Conservation (phyloP, 1,140 invertebrate species). For the Nasonia vitripennis region DNA sequence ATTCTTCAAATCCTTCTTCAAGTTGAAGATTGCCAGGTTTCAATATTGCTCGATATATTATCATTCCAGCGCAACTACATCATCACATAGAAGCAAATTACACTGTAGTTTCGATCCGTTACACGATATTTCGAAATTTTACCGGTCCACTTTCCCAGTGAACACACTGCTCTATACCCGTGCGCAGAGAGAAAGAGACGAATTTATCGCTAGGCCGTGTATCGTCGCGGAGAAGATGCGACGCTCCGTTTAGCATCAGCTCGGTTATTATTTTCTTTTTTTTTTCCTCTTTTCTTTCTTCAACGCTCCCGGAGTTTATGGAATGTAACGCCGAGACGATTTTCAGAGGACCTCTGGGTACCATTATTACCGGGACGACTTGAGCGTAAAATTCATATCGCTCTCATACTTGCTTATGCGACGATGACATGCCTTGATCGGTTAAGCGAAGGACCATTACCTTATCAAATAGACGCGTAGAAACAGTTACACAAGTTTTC, state of each 20-base stretch:
- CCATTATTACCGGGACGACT: slow-evolving; percentile 34
- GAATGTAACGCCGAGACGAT: slow-evolving; percentile 34
- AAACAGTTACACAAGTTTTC: no score
- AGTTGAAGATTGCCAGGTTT: not conserved
- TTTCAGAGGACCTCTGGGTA: slow-evolving; percentile 41
- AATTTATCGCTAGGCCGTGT: slow-evolving; percentile 24
- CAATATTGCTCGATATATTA: not conserved
- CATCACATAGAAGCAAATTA: not conserved
- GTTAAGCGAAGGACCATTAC: not conserved
- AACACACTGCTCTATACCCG: not conserved
- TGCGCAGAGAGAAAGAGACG: not conserved
- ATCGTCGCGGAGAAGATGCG: slow-evolving; percentile 22
- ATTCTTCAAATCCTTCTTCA: no score
- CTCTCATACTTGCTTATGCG: not conserved
- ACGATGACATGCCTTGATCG: not conserved
- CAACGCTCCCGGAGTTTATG: slow-evolving; percentile 20
- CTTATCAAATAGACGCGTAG: no score
- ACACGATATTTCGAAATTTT: slow-evolving; percentile 9
- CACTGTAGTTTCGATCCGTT: not conserved
- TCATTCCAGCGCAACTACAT: not conserved
- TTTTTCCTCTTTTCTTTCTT: not conserved
- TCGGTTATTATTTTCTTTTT: slow-evolving; percentile 28
- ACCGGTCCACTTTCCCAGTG: slow-evolving; percentile 34
- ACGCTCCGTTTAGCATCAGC: slow-evolving; percentile 29
- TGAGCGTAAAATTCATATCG: slow-evolving; percentile 30